Conservation (phyloP, 30 jellyfish, hydroid and myxozoan species). For the Aurelia aurita region DNA sequence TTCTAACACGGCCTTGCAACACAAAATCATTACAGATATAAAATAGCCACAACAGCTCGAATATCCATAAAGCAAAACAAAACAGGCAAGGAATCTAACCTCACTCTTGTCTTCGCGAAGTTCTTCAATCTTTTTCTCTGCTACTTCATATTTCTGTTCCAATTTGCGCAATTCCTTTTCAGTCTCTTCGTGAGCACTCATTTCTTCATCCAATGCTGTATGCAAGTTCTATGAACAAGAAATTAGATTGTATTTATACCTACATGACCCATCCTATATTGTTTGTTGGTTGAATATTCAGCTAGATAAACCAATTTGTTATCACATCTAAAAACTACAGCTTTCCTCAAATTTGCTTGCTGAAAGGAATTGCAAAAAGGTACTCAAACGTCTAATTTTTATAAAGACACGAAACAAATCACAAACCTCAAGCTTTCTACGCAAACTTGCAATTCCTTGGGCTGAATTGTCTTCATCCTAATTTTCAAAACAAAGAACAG, state of each 20-base stretch:
- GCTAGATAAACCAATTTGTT: too few relatives aligned
- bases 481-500: not conserved
- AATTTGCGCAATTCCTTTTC: slow-evolving; percentile 45
- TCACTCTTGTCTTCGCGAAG: slow-evolving; percentile 31
- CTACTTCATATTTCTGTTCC: slow-evolving; percentile 26
- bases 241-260: not conserved
- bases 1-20: too few relatives aligned
- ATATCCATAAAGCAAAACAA: not conserved
- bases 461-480: slow-evolving; percentile 46
- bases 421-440: slow-evolving; percentile 46
- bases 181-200: slow-evolving; percentile 64
- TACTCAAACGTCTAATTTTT: too few relatives aligned
- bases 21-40: too few relatives aligned
- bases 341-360: too few relatives aligned
- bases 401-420: too few relatives aligned
- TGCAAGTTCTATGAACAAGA: slow-evolving; percentile 27
- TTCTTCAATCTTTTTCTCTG: slow-evolving; percentile 40
- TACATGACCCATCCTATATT: too few relatives aligned
- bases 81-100: not conserved
- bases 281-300: too few relatives aligned
- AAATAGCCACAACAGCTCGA: too few relatives aligned
- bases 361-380: too few relatives aligned
- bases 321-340: too few relatives aligned
- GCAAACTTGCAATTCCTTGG: slow-evolving; percentile 47
- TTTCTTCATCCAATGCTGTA: slow-evolving; percentile 65